phyloP scores from a whole-genome alignment of 2,797 vertebrate species.

The Rachycentron canadum region DNA sequence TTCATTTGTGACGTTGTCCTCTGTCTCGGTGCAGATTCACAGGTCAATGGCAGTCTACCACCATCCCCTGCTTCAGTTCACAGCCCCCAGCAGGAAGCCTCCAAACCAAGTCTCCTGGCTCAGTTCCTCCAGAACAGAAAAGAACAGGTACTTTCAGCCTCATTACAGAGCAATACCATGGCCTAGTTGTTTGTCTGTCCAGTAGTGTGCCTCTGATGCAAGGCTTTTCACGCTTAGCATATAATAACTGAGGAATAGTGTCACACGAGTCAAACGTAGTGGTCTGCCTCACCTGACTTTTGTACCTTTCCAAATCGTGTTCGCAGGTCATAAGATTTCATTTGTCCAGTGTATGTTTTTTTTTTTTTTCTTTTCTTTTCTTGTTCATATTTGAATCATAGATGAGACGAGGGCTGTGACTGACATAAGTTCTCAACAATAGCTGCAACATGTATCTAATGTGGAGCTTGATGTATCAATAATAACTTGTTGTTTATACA shows the following conservation, averaged over 20 bases:
- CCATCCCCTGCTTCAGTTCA: constrained; percentile 66
- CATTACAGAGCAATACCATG: neutral
- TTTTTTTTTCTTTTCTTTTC: neutral
- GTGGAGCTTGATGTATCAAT: neutral
- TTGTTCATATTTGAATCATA: neutral
- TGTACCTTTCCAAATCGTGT: neutral
- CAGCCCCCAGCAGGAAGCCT: constrained; percentile 71
- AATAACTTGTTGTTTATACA: neutral
- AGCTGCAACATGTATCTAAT: neutral
- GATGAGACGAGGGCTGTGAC: neutral
- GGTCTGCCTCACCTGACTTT: neutral
- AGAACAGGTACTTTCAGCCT: constrained; percentile 89
- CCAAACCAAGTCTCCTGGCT: constrained; percentile 87
- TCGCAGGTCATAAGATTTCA: neutral
- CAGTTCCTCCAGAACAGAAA: constrained; percentile 92
- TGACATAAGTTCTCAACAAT: neutral
- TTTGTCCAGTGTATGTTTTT: neutral
- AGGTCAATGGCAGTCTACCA: constrained; percentile 70
- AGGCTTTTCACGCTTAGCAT: constrained; percentile 31
- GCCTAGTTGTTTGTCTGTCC: neutral
- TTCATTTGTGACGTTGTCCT: neutral
- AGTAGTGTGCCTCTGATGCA: constrained; percentile 4
- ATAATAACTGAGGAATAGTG: neutral
- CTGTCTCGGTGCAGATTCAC: constrained; percentile 72
- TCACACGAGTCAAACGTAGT: neutral